Conservation (phyloP, 2,797 vertebrate species). For the Pelochelys cantorii region DNA sequence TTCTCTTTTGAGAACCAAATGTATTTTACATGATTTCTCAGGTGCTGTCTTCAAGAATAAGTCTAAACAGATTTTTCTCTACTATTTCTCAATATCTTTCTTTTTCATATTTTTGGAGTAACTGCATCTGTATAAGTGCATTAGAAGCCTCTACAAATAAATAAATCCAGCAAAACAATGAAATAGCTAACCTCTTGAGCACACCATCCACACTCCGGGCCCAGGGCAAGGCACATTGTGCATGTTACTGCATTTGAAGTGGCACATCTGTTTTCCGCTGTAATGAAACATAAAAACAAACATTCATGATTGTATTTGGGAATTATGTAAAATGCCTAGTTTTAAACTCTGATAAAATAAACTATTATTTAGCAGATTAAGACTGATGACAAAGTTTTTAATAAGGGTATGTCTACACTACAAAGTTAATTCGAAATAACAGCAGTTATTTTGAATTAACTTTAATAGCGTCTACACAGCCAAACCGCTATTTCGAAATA, state of each 20-base stretch:
- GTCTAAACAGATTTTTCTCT: constrained; percentile 55
- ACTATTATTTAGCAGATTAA: constrained; percentile 57
- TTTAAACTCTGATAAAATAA: constrained; percentile 55
- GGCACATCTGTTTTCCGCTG: constrained; percentile 89
- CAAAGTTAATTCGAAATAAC: no score
- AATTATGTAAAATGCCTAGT: constrained; percentile 59
- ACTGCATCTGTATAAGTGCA: constrained; percentile 27
- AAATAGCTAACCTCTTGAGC: constrained; percentile 89
- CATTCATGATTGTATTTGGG: constrained; percentile 27
- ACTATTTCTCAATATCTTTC: constrained; percentile 34
- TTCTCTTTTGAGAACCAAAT: constrained; percentile 59
- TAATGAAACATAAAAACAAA: constrained; percentile 69
- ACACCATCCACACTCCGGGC: constrained; percentile 97
- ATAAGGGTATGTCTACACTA: no score
- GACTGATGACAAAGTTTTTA: constrained; percentile 25
- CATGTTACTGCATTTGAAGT: constrained; percentile 87
- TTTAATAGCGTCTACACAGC: no score
- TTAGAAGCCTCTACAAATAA: constrained; percentile 26
- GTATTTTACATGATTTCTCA: constrained; percentile 65
- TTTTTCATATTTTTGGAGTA: constrained; percentile 35
- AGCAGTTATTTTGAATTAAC: no score
- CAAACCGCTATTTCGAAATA: no score
- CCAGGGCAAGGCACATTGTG: constrained; percentile 88
- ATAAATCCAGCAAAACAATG: constrained; percentile 34
- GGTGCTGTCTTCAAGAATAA: constrained; percentile 53